Conservation (phyloP, 2,888 invertebrate genomes). For the Nomada fabriciana region DNA sequence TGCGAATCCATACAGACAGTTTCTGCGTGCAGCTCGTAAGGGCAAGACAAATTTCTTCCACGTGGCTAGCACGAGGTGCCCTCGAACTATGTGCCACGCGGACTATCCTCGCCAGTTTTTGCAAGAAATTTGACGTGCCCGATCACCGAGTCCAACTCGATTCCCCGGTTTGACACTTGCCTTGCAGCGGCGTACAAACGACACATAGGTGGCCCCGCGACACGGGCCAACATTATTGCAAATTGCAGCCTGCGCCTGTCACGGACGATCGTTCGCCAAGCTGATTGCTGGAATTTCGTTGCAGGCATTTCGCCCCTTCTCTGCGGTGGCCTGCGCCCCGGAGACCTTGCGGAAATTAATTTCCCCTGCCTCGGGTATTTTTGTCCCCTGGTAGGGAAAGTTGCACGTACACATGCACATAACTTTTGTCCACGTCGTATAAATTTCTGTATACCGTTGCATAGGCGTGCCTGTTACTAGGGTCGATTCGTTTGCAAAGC, state of each 20-base stretch:
- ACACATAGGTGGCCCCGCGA: neutral
- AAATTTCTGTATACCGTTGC: constrained; percentile 14
- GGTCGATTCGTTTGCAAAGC: neutral
- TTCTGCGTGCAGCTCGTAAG: neutral
- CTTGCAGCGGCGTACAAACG: neutral
- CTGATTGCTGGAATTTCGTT: constrained; percentile 11
- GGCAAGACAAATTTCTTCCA: neutral
- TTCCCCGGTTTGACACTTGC: neutral
- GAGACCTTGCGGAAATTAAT: constrained; percentile 18
- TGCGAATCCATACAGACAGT: neutral
- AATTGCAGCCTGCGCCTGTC: constrained; percentile 12
- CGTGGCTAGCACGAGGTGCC: neutral
- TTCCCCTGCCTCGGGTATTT: neutral
- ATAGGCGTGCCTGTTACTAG: constrained; percentile 5
- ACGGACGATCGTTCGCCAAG: neutral
- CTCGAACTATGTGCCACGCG: too few species aligned
- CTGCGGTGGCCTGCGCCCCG: neutral
- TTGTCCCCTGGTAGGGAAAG: neutral
- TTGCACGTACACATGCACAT: neutral
- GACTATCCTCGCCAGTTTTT: neutral
- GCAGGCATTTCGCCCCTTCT: too few species aligned
- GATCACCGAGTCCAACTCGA: neutral
- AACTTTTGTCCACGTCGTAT: constrained; percentile 9
- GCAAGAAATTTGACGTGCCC: neutral
- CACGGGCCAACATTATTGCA: neutral